Conservation (phyloP, 2,113 vertebrate genomes). For the Tringa solitaria region DNA sequence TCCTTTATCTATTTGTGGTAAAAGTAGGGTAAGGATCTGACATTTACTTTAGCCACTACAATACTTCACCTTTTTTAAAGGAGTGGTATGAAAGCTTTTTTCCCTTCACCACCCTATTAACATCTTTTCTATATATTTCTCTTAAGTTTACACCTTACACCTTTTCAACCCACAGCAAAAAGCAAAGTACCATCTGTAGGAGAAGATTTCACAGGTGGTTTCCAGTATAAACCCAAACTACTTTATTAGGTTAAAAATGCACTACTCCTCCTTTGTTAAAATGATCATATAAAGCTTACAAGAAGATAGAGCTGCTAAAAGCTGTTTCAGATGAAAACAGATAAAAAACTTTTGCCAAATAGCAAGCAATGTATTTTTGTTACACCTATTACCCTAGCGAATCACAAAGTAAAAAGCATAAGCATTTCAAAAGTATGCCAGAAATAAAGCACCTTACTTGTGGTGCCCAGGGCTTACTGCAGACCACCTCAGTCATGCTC, state of each 20-base stretch:
- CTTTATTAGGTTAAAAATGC: slow-evolving; percentile 18
- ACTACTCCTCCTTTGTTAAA: background rate
- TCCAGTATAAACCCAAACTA: background rate
- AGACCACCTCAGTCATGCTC: background rate
- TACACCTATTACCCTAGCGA: background rate
- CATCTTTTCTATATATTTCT: background rate
- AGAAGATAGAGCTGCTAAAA: background rate
- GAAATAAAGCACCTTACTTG: background rate
- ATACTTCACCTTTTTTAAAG: background rate
- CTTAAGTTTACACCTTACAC: background rate
- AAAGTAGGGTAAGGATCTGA: background rate
- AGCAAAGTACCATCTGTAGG: background rate
- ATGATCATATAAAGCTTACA: background rate
- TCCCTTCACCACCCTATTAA: background rate
- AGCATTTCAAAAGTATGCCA: accelerated
- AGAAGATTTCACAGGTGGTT: background rate
- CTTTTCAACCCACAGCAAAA: background rate
- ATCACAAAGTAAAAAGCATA: background rate
- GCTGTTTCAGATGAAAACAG: background rate
- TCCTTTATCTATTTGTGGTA: background rate
- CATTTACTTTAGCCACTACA: background rate
- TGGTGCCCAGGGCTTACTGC: background rate
- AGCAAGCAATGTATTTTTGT: background rate
- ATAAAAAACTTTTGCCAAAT: background rate
- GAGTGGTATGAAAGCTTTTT: background rate